Evolutionary conservation across 2,113 vertebrate genomes (phyloP).

Genomic region (Dissostichus mawsoni): DNA sequence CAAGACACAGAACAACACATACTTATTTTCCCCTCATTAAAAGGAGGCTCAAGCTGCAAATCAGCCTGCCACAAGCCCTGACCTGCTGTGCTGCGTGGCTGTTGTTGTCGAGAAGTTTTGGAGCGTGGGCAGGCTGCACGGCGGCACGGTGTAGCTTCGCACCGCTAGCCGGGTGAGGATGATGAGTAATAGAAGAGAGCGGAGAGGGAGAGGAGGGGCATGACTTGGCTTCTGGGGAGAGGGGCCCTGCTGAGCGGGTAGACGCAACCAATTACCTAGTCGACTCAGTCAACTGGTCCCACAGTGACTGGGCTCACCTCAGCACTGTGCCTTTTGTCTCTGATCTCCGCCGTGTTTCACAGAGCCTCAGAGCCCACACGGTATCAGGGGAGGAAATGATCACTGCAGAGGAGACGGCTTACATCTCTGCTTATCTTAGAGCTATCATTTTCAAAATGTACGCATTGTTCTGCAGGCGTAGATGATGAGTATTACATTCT

Average conservation of each 20-base stretch:
- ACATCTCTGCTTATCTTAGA: slow-evolving; percentile 2
- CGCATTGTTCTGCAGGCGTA: neutral
- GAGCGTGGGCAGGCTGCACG: slow-evolving; percentile 69
- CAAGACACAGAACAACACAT: slow-evolving; percentile 73
- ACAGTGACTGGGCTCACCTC: slow-evolving; percentile 67
- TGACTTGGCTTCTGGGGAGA: slow-evolving; percentile 72
- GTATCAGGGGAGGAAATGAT: slow-evolving; percentile 45
- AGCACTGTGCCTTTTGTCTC: slow-evolving; percentile 48
- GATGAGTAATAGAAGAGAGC: slow-evolving; percentile 73
- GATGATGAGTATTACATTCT: neutral
- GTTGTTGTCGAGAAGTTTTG: slow-evolving; percentile 70
- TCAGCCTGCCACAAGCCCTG: slow-evolving; percentile 77
- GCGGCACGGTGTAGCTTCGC: slow-evolving; percentile 54
- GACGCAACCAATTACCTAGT: slow-evolving; percentile 73
- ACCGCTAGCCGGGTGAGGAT: slow-evolving; percentile 63
- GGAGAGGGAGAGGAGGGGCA: slow-evolving; percentile 56
- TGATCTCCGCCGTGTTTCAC: slow-evolving; percentile 38
- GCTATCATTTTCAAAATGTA: slow-evolving; percentile 23
- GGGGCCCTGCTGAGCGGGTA: slow-evolving; percentile 57
- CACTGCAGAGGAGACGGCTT: slow-evolving; percentile 38
- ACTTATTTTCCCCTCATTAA: slow-evolving; percentile 82
- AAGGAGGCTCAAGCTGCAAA: slow-evolving; percentile 73
- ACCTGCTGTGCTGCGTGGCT: slow-evolving; percentile 70
- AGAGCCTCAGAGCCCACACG: slow-evolving; percentile 35
- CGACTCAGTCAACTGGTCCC: slow-evolving; percentile 76